Base-by-base conservation (phyloP, 2,797 vertebrate genomes). In the Psittacula derbiana region DNA sequence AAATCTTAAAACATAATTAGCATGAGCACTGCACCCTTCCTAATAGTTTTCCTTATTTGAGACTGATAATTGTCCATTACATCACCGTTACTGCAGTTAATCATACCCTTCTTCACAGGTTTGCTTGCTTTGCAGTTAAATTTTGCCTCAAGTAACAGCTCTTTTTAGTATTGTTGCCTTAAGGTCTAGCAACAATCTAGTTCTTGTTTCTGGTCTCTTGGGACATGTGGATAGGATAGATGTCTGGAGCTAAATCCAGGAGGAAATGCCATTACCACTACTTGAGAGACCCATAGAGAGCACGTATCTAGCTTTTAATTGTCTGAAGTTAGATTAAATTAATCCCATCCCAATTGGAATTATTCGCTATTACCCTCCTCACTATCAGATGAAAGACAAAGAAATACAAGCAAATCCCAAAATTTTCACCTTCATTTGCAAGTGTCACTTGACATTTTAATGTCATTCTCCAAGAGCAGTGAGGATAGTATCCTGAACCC, bases 61-160 rank as follows among this genome's bases (percentile, higher is more conserved):
- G 52, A 53, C 67, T 87, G 52, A 65, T 93, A 94, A 95, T 95
- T 89, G 64, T 85, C 79, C 78, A 30, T 94, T 95, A 90, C 76
- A 80, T 93, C 93, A 89, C 21, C 4, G 1, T 65, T 80, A 74
- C 64, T 89, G 81, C 65, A 78, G 25, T 86, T 91, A 91, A 83
- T 94, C 76, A 67, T 43, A 80, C 38, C 33, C 47, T 84, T 70
- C 27, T 80, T 73, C 41, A 38, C n/a, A 86, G 71, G 25, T 81
- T 72, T 66, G 4, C 49, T 80, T 81, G 76, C 79, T 78, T 87
- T n/a, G 12, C 31, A 88, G 50, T 38, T 60, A 57, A 80, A 18
- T 86, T 86, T 91, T 57, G 60, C 30, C 5, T 85, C 23, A 79
- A 73, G 28, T 67, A 57, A 43, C 28, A 83, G 44, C 18, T 52